These are phyloP conservation scores for Acanthurus lineatus DNA, from an alignment of 2,797 vertebrate species.

Conservation along the genomic window DNA sequence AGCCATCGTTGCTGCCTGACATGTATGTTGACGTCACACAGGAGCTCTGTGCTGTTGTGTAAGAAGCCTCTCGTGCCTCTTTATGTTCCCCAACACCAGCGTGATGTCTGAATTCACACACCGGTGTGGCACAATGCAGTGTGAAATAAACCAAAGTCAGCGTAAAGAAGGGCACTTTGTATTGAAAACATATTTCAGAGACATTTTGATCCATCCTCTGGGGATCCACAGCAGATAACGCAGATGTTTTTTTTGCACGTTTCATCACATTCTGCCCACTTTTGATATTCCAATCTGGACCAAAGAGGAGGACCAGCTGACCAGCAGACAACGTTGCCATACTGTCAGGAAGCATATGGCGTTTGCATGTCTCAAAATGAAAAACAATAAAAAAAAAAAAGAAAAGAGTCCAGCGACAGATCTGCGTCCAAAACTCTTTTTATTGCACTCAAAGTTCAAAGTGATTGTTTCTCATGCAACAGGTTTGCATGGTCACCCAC, in stretches of 20 bases:
- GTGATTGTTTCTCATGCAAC: conserved; percentile 16
- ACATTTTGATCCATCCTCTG: not conserved
- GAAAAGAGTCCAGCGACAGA: not conserved
- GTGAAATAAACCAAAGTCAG: too few species aligned
- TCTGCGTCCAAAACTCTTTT: conserved; percentile 16
- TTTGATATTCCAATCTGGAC: not conserved
- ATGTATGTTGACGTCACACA: too few species aligned
- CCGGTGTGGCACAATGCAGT: too few species aligned
- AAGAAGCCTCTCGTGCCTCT: too few species aligned
- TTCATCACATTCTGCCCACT: too few species aligned
- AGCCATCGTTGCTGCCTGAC: too few species aligned
- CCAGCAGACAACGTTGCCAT: not conserved
- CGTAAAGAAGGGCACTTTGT: too few species aligned
- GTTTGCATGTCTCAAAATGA: not conserved
- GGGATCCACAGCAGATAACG: too few species aligned
- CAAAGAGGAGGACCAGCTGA: not conserved
- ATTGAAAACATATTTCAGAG: not conserved
- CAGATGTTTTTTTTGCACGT: not conserved
- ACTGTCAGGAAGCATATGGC: not conserved
- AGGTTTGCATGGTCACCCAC: conserved; percentile 37
- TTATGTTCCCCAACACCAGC: too few species aligned
- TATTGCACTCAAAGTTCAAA: conserved; percentile 29
- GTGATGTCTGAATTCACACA: too few species aligned
- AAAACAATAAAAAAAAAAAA: not conserved
- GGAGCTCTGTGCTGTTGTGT: too few species aligned